Conservation (phyloP, 2,797 vertebrate genomes). For the Rhyacichthys aspro region DNA sequence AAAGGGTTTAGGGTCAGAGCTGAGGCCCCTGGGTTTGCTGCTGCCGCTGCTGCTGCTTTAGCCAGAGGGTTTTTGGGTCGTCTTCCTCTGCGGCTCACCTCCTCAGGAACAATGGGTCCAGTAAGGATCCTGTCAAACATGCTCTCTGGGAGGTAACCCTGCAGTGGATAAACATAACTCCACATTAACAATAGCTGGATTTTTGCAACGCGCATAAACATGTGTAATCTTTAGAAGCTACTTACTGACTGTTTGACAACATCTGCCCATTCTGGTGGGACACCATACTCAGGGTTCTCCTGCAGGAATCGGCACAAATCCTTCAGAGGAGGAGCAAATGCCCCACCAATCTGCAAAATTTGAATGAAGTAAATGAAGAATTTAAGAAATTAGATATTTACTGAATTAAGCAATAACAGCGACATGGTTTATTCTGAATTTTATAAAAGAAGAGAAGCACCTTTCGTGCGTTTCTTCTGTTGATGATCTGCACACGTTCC, state of each 20-base stretch:
- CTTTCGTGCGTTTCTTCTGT: slow-evolving; percentile 97
- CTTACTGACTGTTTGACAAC: slow-evolving; percentile 98
- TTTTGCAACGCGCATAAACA: not conserved
- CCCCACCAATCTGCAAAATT: slow-evolving; percentile 90
- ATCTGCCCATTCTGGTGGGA: slow-evolving; percentile 97
- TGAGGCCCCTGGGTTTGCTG: slow-evolving; percentile 68
- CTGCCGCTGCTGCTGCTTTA: slow-evolving; percentile 77
- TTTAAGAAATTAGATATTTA: too few relatives aligned
- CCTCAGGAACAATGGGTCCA: slow-evolving; percentile 95
- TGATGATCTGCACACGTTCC: slow-evolving; percentile 97
- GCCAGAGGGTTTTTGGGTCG: slow-evolving; percentile 93
- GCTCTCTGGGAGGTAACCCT: slow-evolving; percentile 97
- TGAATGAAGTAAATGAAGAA: too few relatives aligned
- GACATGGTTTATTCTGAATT: not conserved
- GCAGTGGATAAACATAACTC: not conserved
- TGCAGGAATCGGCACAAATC: slow-evolving; percentile 95
- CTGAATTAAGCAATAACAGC: too few relatives aligned
- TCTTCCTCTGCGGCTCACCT: slow-evolving; percentile 93
- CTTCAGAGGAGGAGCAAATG: slow-evolving; percentile 96
- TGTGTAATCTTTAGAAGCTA: slow-evolving; percentile 21
- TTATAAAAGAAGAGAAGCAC: slow-evolving; percentile 60
- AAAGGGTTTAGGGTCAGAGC: slow-evolving; percentile 83
- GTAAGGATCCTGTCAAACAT: slow-evolving; percentile 98
- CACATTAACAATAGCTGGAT: not conserved
- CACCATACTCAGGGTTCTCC: slow-evolving; percentile 98